These are phyloP conservation scores for Drosophila sproati DNA, from an alignment of 1,140 invertebrate genomes.

Conservation along the genomic window DNA sequence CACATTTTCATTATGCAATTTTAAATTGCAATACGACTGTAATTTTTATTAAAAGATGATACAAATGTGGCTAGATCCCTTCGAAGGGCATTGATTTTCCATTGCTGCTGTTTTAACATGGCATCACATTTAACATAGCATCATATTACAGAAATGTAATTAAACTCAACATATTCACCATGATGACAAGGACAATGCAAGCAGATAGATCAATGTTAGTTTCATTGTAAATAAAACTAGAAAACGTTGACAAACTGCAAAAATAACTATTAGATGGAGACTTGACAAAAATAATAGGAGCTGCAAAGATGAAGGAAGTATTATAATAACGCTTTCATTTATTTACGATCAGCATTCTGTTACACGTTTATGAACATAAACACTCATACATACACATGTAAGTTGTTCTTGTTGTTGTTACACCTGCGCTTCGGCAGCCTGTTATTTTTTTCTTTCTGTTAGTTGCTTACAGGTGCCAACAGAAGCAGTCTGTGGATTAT, in stretches of 20 bases:
- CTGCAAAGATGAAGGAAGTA: neutral
- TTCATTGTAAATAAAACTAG: neutral
- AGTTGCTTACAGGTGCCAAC: slow-evolving; percentile 13
- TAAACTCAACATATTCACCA: slow-evolving; percentile 6
- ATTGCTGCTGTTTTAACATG: slow-evolving; percentile 1
- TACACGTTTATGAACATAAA: neutral
- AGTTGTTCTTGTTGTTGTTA: neutral
- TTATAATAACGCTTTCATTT: neutral
- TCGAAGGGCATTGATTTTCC: neutral
- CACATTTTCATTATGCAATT: neutral
- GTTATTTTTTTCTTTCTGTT: slow-evolving; percentile 7
- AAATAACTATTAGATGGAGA: neutral
- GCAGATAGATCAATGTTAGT: neutral
- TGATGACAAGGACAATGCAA: neutral
- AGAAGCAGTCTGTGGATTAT: neutral
- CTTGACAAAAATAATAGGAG: neutral
- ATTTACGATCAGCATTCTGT: neutral
- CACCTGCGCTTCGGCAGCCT: slow-evolving; percentile 12
- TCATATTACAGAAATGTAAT: slow-evolving; percentile 1
- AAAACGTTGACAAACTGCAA: neutral
- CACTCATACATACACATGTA: neutral
- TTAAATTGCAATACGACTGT: too few species aligned
- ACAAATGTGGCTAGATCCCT: neutral
- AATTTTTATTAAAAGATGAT: neutral
- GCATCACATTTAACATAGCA: slow-evolving; percentile 18